Evolutionary conservation across 2,888 invertebrate species (phyloP), one percentile per base, ranked within the genome.

Genomic region (Cremastinae sp.): DNA sequence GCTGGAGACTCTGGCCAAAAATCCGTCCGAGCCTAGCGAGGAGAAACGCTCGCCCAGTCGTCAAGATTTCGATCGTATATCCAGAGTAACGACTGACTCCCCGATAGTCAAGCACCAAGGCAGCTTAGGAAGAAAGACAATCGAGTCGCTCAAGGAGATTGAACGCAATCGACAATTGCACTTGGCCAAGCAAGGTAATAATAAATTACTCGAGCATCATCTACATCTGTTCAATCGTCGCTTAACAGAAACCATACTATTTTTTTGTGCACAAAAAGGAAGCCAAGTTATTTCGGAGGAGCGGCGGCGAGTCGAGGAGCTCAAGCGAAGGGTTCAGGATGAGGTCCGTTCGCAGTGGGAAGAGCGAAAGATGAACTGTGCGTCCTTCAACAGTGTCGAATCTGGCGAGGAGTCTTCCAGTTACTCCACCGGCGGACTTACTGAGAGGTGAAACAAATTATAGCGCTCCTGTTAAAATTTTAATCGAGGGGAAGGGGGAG

Each of bases 211-310:
- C 28, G 28, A 28, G 28, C 28, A 28, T 28, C 28, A 5, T 28
- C 28, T 28, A n/a, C n/a, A n/a, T 28, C 5, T 28, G 5, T 28
- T 28, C 28, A 3, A 2, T 28, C n/a, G n/a, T n/a, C n/a, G n/a
- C n/a, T n/a, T n/a, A n/a, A n/a, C n/a, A n/a, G n/a, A n/a, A n/a
- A n/a, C n/a, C n/a, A n/a, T n/a, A n/a, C n/a, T 36, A 36, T 41
- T 41, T 41, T 12, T 41, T 41, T 3, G 18, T 7, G 49, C 18
- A 8, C 49, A 18, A 34, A 47, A 20, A 97, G 97, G 97, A 76
- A 96, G 96, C 83, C 95, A 96, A 92, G 96, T 97, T 78, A 97
- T 97, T 84, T 97, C 97, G 87, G 95, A 97, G 87, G 97, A 97
- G 90, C 92, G 96, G 43, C 94, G 96, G 82, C 94, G 97, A 84